Evolutionary conservation across 2,113 vertebrate genomes (phyloP).

Genomic region (Hippocampus guttulatus): DNA sequence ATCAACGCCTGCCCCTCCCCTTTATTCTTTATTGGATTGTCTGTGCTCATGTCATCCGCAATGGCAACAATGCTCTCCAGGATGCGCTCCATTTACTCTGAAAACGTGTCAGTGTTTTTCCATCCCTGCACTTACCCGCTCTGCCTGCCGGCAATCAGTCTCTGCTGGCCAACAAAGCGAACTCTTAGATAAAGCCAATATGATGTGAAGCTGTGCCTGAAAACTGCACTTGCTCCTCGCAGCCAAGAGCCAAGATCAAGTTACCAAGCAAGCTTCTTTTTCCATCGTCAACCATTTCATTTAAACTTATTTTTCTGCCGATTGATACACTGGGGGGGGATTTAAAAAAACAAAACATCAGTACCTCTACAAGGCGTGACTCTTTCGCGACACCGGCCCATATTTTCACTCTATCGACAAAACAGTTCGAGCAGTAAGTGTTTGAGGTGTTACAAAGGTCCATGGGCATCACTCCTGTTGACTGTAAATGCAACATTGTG

Average conservation of each 20-base stretch:
- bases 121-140: constrained; percentile 30
- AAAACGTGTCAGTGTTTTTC: constrained; percentile 53
- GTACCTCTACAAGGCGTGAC: constrained; percentile 24
- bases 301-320: constrained; percentile 18
- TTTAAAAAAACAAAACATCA: neutral
- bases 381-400: constrained; percentile 30
- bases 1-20: neutral
- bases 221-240: constrained; percentile 47
- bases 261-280: constrained; percentile 20
- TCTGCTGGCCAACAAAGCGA: constrained; percentile 31
- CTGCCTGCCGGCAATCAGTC: constrained; percentile 36
- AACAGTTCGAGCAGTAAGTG: constrained; percentile 21
- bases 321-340: constrained; percentile 1
- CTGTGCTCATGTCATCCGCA: constrained; percentile 36
- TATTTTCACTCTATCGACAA: constrained; percentile 42
- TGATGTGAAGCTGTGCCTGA: constrained; percentile 26
- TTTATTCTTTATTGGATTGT: constrained; percentile 22
- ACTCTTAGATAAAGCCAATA: constrained; percentile 37
- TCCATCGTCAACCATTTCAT: constrained; percentile 35
- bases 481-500: constrained; percentile 49
- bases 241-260: constrained; percentile 15
- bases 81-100: constrained; percentile 47
- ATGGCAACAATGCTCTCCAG: constrained; percentile 28
- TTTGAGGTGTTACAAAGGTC: constrained; percentile 33
- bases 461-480: constrained; percentile 36